A percentile compares a stretch with the other conserved stretches of the same genome.
Evolutionary conservation across 2,888 invertebrate genomes (phyloP).

Genomic region (Diabrotica balteata): DNA sequence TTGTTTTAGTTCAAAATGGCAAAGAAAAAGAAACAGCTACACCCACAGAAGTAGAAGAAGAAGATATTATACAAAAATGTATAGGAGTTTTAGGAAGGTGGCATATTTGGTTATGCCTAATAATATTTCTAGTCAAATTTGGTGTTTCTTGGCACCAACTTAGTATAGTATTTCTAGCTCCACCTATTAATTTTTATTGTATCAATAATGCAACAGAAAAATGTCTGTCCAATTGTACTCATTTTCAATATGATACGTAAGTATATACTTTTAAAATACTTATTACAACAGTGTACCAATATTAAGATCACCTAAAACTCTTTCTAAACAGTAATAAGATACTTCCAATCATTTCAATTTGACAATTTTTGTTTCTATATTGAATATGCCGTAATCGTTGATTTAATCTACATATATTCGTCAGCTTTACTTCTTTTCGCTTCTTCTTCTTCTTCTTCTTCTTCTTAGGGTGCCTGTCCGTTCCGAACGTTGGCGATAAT

Average conservation of each 20-base stretch:
- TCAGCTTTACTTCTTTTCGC: too few relatives aligned
- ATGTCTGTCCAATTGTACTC: constrained; percentile 66
- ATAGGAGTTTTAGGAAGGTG: constrained; percentile 78
- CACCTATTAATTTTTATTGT: constrained; percentile 66
- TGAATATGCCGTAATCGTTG: too few relatives aligned
- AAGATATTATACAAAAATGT: constrained; percentile 72
- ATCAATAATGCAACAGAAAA: constrained; percentile 59
- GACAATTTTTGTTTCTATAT: too few relatives aligned
- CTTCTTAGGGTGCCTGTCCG: too few relatives aligned
- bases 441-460: too few relatives aligned
- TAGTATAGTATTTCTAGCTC: constrained; percentile 79
- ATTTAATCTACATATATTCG: too few relatives aligned
- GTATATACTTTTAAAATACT: constrained; percentile 34
- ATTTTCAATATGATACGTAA: constrained; percentile 68
- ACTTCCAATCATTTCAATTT: too few relatives aligned
- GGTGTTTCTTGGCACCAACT: constrained; percentile 84
- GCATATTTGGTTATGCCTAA: constrained; percentile 75
- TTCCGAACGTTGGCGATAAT: too few relatives aligned
- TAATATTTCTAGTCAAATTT: constrained; percentile 71
- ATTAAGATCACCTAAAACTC: too few relatives aligned
- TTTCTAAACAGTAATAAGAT: too few relatives aligned
- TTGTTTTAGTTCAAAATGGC: constrained; percentile 37
- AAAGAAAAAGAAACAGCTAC: constrained; percentile 20
- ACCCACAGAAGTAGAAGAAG: constrained; percentile 10
- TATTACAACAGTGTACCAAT: too few relatives aligned